Evolutionary conservation across 1,140 invertebrate genomes (phyloP).

Genomic region (Zaprionus tsacasi): DNA sequence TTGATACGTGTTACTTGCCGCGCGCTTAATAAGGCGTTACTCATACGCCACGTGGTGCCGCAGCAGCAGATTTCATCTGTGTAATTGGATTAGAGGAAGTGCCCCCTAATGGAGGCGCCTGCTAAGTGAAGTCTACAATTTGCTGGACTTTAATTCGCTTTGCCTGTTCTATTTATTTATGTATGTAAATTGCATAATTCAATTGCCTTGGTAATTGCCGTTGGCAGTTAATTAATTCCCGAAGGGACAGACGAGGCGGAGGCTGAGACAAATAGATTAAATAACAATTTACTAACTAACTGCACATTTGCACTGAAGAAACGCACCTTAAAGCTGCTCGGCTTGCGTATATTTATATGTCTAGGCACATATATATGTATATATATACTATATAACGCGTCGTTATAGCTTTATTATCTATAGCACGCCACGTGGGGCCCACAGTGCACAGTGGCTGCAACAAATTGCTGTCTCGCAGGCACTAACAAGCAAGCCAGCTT

Average conservation of each 20-base stretch:
- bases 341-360: neutral
- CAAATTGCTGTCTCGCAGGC: conserved; percentile 26
- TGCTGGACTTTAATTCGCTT: conserved; percentile 20
- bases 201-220: conserved; percentile 30
- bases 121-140: conserved; percentile 9
- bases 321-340: neutral
- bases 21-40: conserved; percentile 66
- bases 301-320: neutral
- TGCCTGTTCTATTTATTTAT: conserved; percentile 7
- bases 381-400: conserved; percentile 4
- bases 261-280: neutral
- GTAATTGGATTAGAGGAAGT: conserved; percentile 53
- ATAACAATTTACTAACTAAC: neutral
- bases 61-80: conserved; percentile 44
- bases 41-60: conserved; percentile 70
- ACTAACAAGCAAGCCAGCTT: conserved; percentile 38
- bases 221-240: conserved; percentile 14
- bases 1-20: conserved; percentile 20
- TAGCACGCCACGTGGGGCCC: conserved; percentile 1
- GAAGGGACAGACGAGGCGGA: neutral
- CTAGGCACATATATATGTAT: neutral
- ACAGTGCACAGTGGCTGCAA: conserved; percentile 17
- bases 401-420: conserved; percentile 35
- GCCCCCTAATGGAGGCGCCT: conserved; percentile 16
- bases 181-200: conserved; percentile 39